Evolutionary conservation across 2,113 vertebrate genomes (phyloP), one percentile per base, ranked within the genome.

Genomic region (Vidua chalybeata): DNA sequence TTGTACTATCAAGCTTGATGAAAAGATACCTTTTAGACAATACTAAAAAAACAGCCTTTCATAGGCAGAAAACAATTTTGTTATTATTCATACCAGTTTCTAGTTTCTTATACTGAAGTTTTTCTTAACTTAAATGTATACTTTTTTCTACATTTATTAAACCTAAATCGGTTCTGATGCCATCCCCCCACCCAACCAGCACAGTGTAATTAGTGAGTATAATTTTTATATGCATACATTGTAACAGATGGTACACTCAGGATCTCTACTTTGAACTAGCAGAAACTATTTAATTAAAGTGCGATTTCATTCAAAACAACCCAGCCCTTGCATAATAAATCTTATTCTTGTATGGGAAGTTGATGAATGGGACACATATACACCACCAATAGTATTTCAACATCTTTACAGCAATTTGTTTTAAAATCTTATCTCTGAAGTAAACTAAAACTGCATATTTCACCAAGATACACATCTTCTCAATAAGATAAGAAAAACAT

Each of bases 11-110:
- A 52, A 89, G 46, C 49, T 79, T 62, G 23, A n/a, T 55, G 18
- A 82, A 89, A 91, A 75, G 19, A 84, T 6, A 9, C 18, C 15
- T 72, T 67, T 64, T 19, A 84, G 41, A 46, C 8, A 55, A 87
- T 27, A 39, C 16, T 24, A 10, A 69, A 39, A 75, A 78, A 14
- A 0, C 8, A 81, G 6, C 4, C 4, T 66, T 79, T 82, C 24
- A 66, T 10, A 17, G 13, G 19, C 10, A 5, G 28, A 82, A 86
- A 46, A 0, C 0, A 6, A 7, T 31, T 45, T 26, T 59, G 11
- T 49, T 81, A 24, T 48, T 90, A 62, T 33, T 76, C 43, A 43
- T 39, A 51, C 0, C 1, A 31, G 19, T 56, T 77, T 86, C 48
- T 21, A 24, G 7, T 61, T 88, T 92, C 35, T 78, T 59, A 17